Evolutionary conservation across 2,797 vertebrate species (phyloP), one percentile per base, ranked within the genome.

Genomic region (Toxotes lorentzi): DNA sequence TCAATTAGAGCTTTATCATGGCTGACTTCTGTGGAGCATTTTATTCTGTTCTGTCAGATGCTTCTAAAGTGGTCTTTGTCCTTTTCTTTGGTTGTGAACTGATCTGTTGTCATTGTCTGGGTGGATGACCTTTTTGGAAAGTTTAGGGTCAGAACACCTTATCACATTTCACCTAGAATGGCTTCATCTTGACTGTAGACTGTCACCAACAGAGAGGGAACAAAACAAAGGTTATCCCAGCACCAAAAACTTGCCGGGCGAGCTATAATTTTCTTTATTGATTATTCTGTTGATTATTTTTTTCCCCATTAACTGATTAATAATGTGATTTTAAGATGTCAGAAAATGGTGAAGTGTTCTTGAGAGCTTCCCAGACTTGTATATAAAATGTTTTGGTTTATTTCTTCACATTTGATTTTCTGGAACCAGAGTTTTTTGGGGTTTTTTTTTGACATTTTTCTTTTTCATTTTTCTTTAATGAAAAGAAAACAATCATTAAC

Each of bases 61-160:
- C 47, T 61, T 77, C 32, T 48, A 21, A 48, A 70, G 47, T 32
- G 35, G 11, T 63, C 74, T 73, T 79, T 72, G 66, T 73, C 27
- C 48, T 77, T 47, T 17, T 47, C 19, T 58, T 16, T 34, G 72
- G 17, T 7, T 77, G 59, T 30, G 78, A 68, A 51, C 56, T 75
- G 84, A 76, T 84, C 45, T 56, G 11, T 57, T 75, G 19, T 62
- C 40, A 50, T 7, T 21, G 34, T 48, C 54, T 60, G 56, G 27
- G n/a, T 30, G 6, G 21, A 32, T 38, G 11, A 54, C 32, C 45
- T 68, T 71, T 68, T n/a, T 70, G 34, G 24, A 73, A 59, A n/a
- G 45, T 53, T 64, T 57, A 9, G 51, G 43, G 73, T 64, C 70
- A 71, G 38, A 56, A 5, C 13, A 40, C 34, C 35, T 35, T 11